A percentile compares a stretch with the other conserved stretches of the same genome.
Conservation (phyloP, 2,113 vertebrate genomes). For the Carassius auratus region DNA sequence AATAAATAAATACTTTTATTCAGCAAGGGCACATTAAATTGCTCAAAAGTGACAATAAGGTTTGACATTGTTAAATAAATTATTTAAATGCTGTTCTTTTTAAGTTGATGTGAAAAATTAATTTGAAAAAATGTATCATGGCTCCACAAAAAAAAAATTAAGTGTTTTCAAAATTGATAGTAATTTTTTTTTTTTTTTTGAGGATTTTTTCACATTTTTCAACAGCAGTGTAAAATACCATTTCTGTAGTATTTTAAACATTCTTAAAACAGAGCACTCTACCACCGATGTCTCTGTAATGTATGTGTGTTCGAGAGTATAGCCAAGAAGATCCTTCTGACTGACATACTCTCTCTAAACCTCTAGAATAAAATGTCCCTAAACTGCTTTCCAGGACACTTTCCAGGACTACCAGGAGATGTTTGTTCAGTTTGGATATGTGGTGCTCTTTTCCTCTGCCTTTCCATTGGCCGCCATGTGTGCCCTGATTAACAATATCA, state of each 20-base stretch:
- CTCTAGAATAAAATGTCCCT: not conserved
- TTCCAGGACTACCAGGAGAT: slow-evolving; percentile 99
- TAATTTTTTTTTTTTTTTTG: too few relatives aligned
- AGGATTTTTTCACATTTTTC: not conserved
- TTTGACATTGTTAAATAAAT: too few relatives aligned
- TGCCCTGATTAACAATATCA: slow-evolving; percentile 94
- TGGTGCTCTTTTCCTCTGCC: slow-evolving; percentile 96
- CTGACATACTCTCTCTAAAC: not conserved
- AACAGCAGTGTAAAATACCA: not conserved
- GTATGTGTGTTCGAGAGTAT: not conserved
- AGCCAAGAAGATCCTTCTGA: not conserved
- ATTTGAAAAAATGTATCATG: too few relatives aligned
- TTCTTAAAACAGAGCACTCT: not conserved
- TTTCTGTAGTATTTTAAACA: not conserved
- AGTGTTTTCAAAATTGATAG: too few relatives aligned
- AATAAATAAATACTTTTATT: too few relatives aligned
- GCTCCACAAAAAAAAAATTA: too few relatives aligned
- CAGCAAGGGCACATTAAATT: too few relatives aligned
- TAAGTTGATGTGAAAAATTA: too few relatives aligned
- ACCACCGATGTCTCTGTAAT: not conserved
- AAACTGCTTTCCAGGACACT: slow-evolving; percentile 81
- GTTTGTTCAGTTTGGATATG: slow-evolving; percentile 98
- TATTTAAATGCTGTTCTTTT: too few relatives aligned
- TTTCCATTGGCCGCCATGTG: slow-evolving; percentile 94
- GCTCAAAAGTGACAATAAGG: too few relatives aligned